Base-by-base conservation (phyloP, 2,113 vertebrate species). In the Ciconia stormi region DNA sequence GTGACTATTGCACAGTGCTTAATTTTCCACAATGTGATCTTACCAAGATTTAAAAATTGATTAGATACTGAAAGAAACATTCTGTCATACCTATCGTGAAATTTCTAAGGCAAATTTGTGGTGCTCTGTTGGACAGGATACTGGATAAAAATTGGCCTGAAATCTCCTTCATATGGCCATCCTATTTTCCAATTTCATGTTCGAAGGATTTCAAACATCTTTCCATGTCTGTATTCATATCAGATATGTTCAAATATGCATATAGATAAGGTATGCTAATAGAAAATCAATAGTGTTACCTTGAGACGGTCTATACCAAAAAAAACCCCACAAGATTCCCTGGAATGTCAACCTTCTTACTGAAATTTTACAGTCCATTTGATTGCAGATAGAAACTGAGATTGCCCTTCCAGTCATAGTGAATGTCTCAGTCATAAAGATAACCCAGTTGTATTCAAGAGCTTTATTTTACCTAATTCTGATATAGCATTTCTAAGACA, bases 311-410 rank as follows among this genome's bases (percentile, higher is more conserved):
- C 56, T 85, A 11, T 84, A 50, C 9, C 1, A 56, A 78, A 73
- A 73, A 40, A 14, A 6, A 0, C 0, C 13, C 6, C 13, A 16
- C 9, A 62, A 20, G 7, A n/a, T 53, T 83, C 50, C n/a, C 36
- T 90, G 47, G 25, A 69, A 20, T 85, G 27, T 55, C 74, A 88
- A 52, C 23, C 46, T 76, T 32, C 49, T 26, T 67, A 18, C 13
- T 19, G 30, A 49, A 85, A 66, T 67, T 76, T 82, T 78, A 36
- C 19, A 71, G 21, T 22, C 46, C 8, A 13, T 21, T 77, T 55
- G 19, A 72, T 26, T 83, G 25, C 40, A 61, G 38, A 17, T 30
- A 30, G 55, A 90, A 89, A n/a, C 16, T 2, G 3, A 49, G 30
- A 7, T 62, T 87, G 25, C 29, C 32, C 25, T 82, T 11, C 18